Evolutionary conservation across 1,140 invertebrate genomes (phyloP), one percentile per base, ranked within the genome.

Genomic region (Bombus sylvicola): DNA sequence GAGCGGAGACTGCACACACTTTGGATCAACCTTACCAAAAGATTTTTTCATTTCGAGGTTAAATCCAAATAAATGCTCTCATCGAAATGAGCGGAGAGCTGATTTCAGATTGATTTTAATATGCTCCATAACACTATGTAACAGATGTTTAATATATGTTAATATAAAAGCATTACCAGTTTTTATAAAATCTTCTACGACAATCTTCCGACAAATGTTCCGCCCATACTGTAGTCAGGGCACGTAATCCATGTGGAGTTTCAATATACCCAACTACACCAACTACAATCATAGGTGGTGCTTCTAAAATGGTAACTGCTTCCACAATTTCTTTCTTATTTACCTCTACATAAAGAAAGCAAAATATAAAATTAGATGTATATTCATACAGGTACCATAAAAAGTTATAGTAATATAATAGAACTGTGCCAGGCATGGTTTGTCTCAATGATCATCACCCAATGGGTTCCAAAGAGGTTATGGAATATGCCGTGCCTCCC

Each of bases 311-410:
- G 62, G 99, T 99, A 2, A 99, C 99, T 77, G 98, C 98, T 95
- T 99, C 99, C 13, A 99, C 99, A 89, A 99, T 98, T 96, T 99
- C 99, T 95, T 99, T 99, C 96, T 99, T 99, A 96, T 99, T 99
- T 41, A 99, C 98, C 97, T 99, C 99, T 99, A 96, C 94, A 92
- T 90, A 39, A 74, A 92, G 12, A 72, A 78, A 59, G 34, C 6
- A 12, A 68, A 15, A 62, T 53, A 71, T 53, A 59, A 22, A 31
- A 28, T 47, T 22, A 47, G 1, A 78, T 57, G 2, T n/a, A 6
- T 6, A 43, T 9, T 31, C 41, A 5, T 28, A 39, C 25, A 18
- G 28, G 22, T 28, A 43, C 10, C 22, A 41, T 39, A n/a, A 64
- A 37, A 28, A 31, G 74, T 1, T 10, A 28, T 59, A 28, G 8